Evolutionary conservation across 2,797 vertebrate species (phyloP).

Genomic region (Gobionotothen gibberifrons): DNA sequence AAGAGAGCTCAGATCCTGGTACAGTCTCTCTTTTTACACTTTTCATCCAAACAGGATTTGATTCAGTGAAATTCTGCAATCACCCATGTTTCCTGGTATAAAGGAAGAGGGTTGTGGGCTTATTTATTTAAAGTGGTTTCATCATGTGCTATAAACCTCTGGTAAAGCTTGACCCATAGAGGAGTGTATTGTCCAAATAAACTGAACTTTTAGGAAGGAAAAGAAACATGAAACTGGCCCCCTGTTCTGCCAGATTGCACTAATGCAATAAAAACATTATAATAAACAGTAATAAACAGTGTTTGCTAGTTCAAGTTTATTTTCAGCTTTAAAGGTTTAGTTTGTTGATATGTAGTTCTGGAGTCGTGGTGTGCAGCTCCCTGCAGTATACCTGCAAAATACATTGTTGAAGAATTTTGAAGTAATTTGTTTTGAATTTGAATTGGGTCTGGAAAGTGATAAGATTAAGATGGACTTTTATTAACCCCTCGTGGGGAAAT

Average conservation of each 20-base stretch:
- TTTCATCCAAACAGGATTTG: neutral
- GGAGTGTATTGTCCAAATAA: neutral
- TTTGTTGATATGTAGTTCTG: too few species aligned
- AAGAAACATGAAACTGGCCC: neutral
- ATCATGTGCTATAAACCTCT: neutral
- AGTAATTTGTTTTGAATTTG: too few species aligned
- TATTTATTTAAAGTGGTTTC: neutral
- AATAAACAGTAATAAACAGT: too few species aligned
- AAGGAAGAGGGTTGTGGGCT: neutral
- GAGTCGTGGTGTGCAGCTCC: too few species aligned
- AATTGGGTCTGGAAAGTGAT: too few species aligned
- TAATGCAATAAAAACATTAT: neutral
- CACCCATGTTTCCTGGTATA: neutral
- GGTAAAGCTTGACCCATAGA: neutral
- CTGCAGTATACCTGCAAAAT: too few species aligned
- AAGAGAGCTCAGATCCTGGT: constrained; percentile 78
- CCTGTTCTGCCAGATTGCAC: neutral
- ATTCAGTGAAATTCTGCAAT: neutral
- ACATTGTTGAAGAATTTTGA: too few species aligned
- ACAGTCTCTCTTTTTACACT: neutral
- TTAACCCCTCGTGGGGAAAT: too few species aligned
- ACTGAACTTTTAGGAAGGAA: neutral
- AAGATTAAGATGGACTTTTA: too few species aligned
- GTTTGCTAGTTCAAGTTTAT: too few species aligned
- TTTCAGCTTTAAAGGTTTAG: too few species aligned